Base-by-base conservation (phyloP, 2,888 invertebrate genomes). In the Dione vanillae region DNA sequence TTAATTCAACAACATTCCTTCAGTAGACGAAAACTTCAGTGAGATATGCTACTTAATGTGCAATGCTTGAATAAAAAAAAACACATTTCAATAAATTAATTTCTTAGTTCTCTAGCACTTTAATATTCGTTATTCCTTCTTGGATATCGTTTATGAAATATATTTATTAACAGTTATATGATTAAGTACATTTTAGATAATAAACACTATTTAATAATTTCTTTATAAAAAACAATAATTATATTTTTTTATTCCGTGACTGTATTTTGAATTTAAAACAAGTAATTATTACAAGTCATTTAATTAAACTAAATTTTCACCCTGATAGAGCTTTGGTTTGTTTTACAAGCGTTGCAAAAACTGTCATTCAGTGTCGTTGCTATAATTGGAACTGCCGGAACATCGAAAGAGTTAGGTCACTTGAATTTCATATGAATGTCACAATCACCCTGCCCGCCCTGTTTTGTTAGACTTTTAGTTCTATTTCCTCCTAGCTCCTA, bases 291-390 rank as follows among this genome's bases (percentile, higher is more conserved):
- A 11, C 49, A 51, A 12, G 11, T 0, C 14, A 8, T 12, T 45
- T 14, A 37, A 19, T 61, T 64, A 49, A 64, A 64, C 51, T 64
- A 64, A 64, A 51, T 51, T 14, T 19, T 64, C 40, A 51, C 40
- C 64, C 64, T 16, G n/a, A 64, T 14, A 20, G 1, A 40, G 40
- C 64, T 10, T 40, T 64, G 64, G 40, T 51, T 64, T 64, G 40
- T 64, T 64, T 51, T 64, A 19, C 49, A 64, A 27, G 37, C 51
- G 40, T 49, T 64, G 49, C 64, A 64, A 51, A 64, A 40, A 9
- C 37, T 40, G 49, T 51, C 51, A 51, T 64, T 64, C 51, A 51
- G 51, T 64, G 64, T 49, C 49, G 45, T 61, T n/a, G 45, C 19
- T 37, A 51, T 64, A 49, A 64, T 64, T 64, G 64, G 19, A 40